Base-by-base conservation (phyloP, 2,113 vertebrate genomes). In the Lophius piscatorius region DNA sequence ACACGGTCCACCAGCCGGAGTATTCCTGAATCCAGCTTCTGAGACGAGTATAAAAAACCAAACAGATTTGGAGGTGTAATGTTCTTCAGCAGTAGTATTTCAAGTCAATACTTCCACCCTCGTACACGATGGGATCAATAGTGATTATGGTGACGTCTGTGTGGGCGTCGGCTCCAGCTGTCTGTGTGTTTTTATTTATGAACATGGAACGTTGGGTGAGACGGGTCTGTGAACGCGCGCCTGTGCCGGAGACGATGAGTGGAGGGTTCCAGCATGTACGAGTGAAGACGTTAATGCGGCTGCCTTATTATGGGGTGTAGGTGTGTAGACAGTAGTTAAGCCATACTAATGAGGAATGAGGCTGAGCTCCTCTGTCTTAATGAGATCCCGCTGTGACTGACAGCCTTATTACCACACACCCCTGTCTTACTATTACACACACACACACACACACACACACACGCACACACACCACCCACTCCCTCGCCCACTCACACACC, bases 371-470 rank as follows among this genome's bases (percentile, higher is more conserved):
- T 69, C 68, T 50, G 57, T 78, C 73, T 66, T 79, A 89, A 88
- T 83, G 78, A 80, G 76, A 70, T 65, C 69, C 70, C 41, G 17
- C 59, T 33, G 59, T 76, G 82, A 85, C 33, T 81, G 85, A 76
- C 78, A 81, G 76, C 41, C 69, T 68, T 72, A 79, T 81, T 85
- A 82, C 24, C 51, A 68, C 78, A 68, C 48, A 63, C 47, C 36
- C 28, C 17, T 42, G 48, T 33, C 41, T 20, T 57, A 56, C 70
- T 1, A 22, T 40, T 45, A 31, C 44, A n/a, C n/a, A n/a, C n/a
- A n/a, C n/a, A n/a, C n/a, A n/a, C n/a, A n/a, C 64, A 46, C 50
- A 36, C 46, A 64, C 23, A 54, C 63, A 47, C 47, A 60, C 52
- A n/a, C n/a, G n/a, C 61, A 63, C 45, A 52, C 46, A 46, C 45